These are phyloP conservation scores for Pelmatolapia mariae DNA, from an alignment of 2,113 vertebrate genomes.

Conservation along the genomic window DNA sequence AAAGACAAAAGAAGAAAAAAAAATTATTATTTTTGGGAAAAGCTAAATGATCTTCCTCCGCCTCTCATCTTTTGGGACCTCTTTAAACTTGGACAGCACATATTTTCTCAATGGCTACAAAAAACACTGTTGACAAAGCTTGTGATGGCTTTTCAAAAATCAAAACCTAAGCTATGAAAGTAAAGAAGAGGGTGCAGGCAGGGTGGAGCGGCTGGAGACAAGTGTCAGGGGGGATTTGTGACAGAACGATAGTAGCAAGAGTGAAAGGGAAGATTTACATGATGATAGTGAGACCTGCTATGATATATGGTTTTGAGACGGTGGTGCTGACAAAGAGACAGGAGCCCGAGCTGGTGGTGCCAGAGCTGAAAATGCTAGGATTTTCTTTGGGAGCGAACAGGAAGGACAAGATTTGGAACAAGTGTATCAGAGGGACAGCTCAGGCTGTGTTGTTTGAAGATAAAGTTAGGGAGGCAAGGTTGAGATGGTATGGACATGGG, in stretches of 20 bases:
- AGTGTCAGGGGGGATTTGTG: background rate
- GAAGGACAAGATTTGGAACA: background rate
- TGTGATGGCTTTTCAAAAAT: background rate
- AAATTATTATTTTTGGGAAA: background rate
- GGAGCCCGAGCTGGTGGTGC: background rate
- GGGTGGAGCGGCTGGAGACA: background rate
- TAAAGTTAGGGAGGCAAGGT: background rate
- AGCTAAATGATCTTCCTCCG: background rate
- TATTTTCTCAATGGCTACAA: background rate
- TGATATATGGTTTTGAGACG: background rate
- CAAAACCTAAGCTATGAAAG: background rate
- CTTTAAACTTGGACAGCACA: background rate
- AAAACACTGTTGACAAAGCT: background rate
- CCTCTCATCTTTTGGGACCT: background rate
- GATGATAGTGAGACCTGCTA: background rate
- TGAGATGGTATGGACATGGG: background rate
- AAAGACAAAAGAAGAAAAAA: background rate
- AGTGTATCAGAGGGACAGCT: background rate
- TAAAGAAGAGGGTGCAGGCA: background rate
- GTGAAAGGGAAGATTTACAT: background rate
- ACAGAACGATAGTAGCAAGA: background rate
- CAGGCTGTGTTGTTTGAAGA: background rate
- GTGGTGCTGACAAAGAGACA: background rate
- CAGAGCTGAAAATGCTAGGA: background rate
- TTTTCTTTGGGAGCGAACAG: background rate